phyloP scores from a whole-genome alignment of 2,113 vertebrate species.

The Perca schrenkii region DNA sequence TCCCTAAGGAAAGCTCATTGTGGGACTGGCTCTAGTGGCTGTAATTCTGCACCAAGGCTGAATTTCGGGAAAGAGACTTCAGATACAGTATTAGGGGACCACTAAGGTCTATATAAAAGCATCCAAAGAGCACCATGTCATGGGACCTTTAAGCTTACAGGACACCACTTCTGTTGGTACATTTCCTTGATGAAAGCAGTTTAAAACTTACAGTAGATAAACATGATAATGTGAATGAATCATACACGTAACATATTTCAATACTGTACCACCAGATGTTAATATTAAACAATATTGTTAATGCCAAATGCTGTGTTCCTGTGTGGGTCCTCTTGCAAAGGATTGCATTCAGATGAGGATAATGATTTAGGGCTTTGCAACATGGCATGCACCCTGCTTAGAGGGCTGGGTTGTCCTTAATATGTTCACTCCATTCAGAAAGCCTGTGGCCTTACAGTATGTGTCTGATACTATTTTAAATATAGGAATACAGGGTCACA shows the following conservation, averaged over 20 bases:
- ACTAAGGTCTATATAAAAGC: too few relatives aligned
- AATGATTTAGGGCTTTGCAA: constrained; percentile 52
- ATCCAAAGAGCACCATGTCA: too few relatives aligned
- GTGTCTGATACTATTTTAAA: constrained; percentile 15
- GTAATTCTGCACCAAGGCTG: too few relatives aligned
- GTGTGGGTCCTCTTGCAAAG: constrained; percentile 21
- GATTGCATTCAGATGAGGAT: constrained; percentile 63
- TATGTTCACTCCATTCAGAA: constrained; percentile 25
- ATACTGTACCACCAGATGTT: constrained; percentile 22
- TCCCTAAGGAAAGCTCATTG: too few relatives aligned
- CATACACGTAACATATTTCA: background rate
- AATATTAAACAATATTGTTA: constrained; percentile 18
- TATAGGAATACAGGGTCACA: constrained; percentile 5
- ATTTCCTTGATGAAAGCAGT: background rate
- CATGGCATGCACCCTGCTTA: constrained; percentile 22
- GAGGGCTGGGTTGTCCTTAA: constrained; percentile 28
- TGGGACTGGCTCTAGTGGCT: too few relatives aligned
- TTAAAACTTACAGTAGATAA: constrained; percentile 1
- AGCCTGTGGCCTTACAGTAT: background rate
- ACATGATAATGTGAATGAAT: constrained; percentile 5
- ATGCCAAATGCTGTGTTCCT: constrained; percentile 52
- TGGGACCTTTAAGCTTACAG: too few relatives aligned
- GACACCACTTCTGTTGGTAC: too few relatives aligned
- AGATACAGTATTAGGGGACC: too few relatives aligned
- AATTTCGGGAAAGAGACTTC: too few relatives aligned